These are phyloP conservation scores for Vipera ursinii DNA, from an alignment of 2,797 vertebrate genomes.

Conservation along the genomic window DNA sequence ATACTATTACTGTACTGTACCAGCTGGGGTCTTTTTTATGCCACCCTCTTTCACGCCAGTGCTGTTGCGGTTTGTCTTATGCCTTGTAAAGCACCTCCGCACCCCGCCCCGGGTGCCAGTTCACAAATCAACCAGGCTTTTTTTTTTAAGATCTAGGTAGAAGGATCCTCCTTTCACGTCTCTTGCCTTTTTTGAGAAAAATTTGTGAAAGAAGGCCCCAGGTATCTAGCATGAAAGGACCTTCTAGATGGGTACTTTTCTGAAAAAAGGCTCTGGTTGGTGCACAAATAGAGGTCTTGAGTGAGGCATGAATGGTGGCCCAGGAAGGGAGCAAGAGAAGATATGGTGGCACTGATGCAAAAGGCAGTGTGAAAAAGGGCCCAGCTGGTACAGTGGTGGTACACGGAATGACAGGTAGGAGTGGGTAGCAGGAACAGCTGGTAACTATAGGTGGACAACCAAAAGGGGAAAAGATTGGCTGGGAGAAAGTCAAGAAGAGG, in stretches of 20 bases:
- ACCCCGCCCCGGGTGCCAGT: neutral
- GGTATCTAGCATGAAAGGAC: neutral
- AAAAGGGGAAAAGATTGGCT: neutral
- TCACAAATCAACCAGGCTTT: neutral
- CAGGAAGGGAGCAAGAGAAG: neutral
- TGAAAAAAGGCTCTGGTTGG: neutral
- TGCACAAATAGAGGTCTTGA: neutral
- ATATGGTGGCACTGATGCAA: neutral
- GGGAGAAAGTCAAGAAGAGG: neutral
- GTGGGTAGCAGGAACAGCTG: neutral
- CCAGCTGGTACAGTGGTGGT: neutral
- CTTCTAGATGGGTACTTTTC: neutral
- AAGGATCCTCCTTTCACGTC: neutral
- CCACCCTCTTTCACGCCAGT: neutral
- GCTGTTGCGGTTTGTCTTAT: neutral
- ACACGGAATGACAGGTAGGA: neutral
- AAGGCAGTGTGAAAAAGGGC: neutral
- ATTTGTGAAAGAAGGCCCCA: neutral
- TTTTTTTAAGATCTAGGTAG: neutral
- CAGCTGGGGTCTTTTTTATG: neutral
- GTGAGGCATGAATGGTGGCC: neutral
- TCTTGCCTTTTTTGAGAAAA: neutral
- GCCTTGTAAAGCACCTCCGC: neutral
- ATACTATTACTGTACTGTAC: neutral
- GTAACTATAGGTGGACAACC: neutral